Evolutionary conservation across 1,140 invertebrate species (phyloP).

Genomic region (Euborellia annulipes): DNA sequence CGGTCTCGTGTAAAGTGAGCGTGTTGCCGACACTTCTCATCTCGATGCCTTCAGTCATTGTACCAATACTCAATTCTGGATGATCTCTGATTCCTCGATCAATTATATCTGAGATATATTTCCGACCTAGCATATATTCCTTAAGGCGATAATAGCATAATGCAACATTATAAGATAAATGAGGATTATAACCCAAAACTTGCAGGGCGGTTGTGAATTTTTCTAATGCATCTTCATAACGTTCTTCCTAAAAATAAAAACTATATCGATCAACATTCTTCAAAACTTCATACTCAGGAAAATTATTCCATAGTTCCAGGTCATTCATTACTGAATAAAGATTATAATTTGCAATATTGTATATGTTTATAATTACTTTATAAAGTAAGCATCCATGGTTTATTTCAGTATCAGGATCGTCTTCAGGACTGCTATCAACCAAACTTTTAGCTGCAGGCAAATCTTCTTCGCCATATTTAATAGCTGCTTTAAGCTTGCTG

Average conservation of each 20-base stretch:
- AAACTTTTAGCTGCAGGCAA: constrained; percentile 75
- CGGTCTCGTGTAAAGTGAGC: constrained; percentile 86
- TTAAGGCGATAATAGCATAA: constrained; percentile 89
- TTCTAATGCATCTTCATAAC: constrained; percentile 81
- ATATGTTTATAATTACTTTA: constrained; percentile 46
- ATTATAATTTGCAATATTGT: background rate
- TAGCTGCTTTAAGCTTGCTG: constrained; percentile 90
- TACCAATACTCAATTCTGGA: constrained; percentile 92
- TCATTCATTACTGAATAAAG: background rate
- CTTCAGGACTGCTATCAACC: constrained; percentile 66
- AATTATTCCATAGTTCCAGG: too few species aligned
- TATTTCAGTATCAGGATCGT: constrained; percentile 89
- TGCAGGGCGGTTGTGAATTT: constrained; percentile 84
- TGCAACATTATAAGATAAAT: constrained; percentile 92
- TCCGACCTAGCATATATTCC: constrained; percentile 81
- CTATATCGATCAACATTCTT: too few species aligned
- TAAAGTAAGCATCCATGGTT: constrained; percentile 91
- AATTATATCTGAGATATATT: constrained; percentile 86
- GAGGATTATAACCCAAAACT: constrained; percentile 72
- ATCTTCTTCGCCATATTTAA: constrained; percentile 95
- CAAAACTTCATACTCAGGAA: too few species aligned
- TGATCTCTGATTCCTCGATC: constrained; percentile 92
- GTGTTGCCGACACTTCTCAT: constrained; percentile 95
- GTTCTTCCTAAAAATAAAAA: constrained; percentile 46
- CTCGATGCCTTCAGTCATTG: constrained; percentile 95